Evolutionary conservation across 2,113 vertebrate species (phyloP).

Genomic region (Eira barbara): DNA sequence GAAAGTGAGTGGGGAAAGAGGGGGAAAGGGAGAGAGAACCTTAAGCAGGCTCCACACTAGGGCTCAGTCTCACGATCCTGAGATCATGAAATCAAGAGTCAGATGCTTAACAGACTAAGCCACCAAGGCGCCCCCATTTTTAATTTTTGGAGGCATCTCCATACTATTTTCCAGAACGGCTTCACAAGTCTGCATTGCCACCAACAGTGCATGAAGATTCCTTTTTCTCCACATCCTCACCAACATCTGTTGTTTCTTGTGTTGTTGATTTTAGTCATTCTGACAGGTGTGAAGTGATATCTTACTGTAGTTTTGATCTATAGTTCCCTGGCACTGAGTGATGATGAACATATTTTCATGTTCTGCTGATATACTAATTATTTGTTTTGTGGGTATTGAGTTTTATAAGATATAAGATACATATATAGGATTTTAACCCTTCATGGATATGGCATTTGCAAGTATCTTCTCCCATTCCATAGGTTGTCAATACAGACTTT

Average conservation of each 20-base stretch:
- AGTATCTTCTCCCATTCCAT: not conserved
- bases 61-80: not conserved
- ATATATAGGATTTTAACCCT: not conserved
- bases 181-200: not conserved
- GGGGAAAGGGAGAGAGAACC: not conserved
- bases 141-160: not conserved
- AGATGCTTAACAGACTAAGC: not conserved
- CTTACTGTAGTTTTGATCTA: not conserved
- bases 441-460: not conserved
- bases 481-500: not conserved
- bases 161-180: not conserved
- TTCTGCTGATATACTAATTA: not conserved
- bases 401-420: not conserved
- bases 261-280: not conserved
- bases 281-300: not conserved
- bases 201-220: not conserved
- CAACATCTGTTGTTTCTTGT: not conserved
- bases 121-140: not conserved
- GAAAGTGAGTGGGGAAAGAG: not conserved
- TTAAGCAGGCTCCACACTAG: not conserved
- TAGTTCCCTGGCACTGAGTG: not conserved
- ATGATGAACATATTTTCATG: not conserved
- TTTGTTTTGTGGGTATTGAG: not conserved
- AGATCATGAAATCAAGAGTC: not conserved
- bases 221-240: not conserved